Conservation (phyloP, 2,797 vertebrate genomes). For the Poecile montanus region DNA sequence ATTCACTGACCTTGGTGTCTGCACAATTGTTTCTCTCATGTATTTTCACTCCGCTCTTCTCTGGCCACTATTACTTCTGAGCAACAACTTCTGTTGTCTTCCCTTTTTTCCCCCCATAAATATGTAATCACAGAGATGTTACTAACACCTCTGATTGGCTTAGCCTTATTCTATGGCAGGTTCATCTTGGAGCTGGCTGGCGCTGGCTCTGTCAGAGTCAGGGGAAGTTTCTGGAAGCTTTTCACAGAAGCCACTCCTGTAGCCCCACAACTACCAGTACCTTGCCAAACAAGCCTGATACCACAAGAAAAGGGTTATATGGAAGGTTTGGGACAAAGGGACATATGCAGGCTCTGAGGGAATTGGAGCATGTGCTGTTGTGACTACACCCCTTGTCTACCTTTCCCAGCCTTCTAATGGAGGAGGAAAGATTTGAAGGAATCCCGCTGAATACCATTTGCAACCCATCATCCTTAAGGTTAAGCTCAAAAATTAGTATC, state of each 20-base stretch:
- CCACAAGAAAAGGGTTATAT: neutral
- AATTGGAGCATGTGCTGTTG: neutral
- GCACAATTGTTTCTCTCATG: neutral
- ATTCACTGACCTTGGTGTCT: neutral
- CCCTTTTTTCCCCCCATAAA: rapidly evolving
- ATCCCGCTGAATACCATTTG: neutral
- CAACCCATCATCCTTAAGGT: neutral
- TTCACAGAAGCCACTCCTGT: neutral
- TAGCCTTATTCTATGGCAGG: neutral
- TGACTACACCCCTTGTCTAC: neutral
- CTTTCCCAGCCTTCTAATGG: neutral
- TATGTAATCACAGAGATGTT: neutral
- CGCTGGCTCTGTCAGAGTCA: neutral
- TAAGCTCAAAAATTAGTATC: neutral
- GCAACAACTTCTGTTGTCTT: neutral
- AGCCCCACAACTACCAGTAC: too few species aligned
- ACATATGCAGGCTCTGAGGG: neutral
- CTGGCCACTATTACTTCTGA: neutral
- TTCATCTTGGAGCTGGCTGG: neutral
- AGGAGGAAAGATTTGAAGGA: neutral
- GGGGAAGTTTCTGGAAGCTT: neutral
- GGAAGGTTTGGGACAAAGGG: neutral
- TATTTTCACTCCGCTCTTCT: neutral
- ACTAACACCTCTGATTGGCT: neutral
- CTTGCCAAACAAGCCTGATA: neutral